Conservation (phyloP, 2,888 invertebrate species). For the Lacanobia oleracea region DNA sequence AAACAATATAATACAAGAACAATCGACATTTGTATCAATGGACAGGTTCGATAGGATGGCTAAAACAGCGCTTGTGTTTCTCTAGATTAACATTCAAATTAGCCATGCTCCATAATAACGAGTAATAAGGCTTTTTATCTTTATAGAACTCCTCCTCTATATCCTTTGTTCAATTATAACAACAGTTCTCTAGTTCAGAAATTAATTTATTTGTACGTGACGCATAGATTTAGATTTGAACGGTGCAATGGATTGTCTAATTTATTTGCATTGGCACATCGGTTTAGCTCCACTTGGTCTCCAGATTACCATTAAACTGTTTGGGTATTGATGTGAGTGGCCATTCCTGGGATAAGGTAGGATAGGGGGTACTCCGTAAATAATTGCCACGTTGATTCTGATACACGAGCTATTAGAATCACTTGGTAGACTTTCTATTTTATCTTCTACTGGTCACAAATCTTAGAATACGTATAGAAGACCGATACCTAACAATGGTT, state of each 20-base stretch:
- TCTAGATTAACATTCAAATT: not conserved
- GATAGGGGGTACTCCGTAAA: not conserved
- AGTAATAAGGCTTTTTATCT: not conserved
- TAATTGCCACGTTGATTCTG: not conserved
- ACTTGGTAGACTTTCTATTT: not conserved
- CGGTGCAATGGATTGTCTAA: not conserved
- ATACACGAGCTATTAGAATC: not conserved
- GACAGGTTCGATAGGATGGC: too few species aligned
- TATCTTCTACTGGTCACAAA: not conserved
- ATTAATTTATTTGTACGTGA: conserved; percentile 1
- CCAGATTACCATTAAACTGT: conserved; percentile 58
- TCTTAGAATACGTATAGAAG: not conserved
- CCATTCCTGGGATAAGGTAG: not conserved
- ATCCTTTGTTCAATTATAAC: not conserved
- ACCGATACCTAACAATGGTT: not conserved
- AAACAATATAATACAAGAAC: too few species aligned
- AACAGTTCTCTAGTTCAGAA: not conserved
- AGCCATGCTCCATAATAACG: not conserved
- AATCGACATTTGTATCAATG: too few species aligned
- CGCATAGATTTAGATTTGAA: not conserved
- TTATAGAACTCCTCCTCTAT: not conserved
- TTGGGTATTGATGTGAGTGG: conserved; percentile 49
- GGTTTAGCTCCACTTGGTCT: conserved; percentile 46
- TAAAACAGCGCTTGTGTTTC: too few species aligned
- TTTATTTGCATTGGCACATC: conserved; percentile 34